Base-by-base conservation (phyloP, 2,113 vertebrate species). In the Girardinichthys multiradiatus region DNA sequence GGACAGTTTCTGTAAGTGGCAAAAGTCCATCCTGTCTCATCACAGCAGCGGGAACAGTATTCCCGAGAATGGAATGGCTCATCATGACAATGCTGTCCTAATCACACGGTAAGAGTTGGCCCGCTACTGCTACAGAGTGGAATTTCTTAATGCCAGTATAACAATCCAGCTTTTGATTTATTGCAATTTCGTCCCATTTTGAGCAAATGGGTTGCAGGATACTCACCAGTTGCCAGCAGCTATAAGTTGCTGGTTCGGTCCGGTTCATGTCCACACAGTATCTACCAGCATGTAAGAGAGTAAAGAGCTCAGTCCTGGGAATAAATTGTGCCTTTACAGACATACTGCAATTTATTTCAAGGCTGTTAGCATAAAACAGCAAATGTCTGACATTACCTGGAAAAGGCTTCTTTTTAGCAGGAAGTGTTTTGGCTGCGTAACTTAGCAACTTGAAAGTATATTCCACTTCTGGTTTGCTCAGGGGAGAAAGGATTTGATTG, bases 1-100 rank as follows among this genome's bases (percentile, higher is more conserved):
- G 92, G 96, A 99, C 95, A 99, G 97, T 95, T 99, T 99, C 95
- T 99, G 98, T 94, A 99, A 99, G 87, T 99, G 98, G 98, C 98
- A 99, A 94, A 99, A 97, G 94, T 98, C 97, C 94, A 97, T 99
- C 93, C 93, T 98, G 90, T 97, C 96, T 82, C 96, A 98, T 92
- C 97, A 98, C 94, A 94, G 96, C 88, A 96, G 97, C 88, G 97
- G 97, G 92, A 99, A 98, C 96, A 98, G 96, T 91, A 99, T 99
- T 94, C 96, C 96, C 79, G 97, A 99, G 94, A 99, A 98, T 86
- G 98, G 98, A 91, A 97, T 99, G 94, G 97, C 98, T 92, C 97
- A 99, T 93, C 98, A 99, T 65, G 98, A 99, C 96, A 99, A 99
- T 89, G 98, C 97, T 61, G 97, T 99, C 92, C 96, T 99, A 91